These are phyloP conservation scores for Hoplias malabaricus DNA, from an alignment of 2,113 vertebrate species.

Conservation along the genomic window DNA sequence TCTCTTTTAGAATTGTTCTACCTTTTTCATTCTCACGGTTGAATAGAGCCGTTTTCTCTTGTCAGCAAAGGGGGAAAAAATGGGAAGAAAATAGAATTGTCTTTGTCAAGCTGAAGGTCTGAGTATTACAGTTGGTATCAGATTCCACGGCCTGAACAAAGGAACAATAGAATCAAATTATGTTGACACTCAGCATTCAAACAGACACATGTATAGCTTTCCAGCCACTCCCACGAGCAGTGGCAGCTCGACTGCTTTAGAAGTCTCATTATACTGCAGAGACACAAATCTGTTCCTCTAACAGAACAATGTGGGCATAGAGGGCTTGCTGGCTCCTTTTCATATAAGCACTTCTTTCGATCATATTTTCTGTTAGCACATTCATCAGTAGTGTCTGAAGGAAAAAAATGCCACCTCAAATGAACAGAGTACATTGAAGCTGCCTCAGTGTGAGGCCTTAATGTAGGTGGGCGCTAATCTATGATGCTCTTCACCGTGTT, in stretches of 20 bases:
- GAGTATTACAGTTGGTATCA: neutral
- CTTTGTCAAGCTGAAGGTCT: neutral
- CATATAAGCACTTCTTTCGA: neutral
- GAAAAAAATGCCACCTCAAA: neutral
- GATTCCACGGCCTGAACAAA: neutral
- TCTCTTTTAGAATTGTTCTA: neutral
- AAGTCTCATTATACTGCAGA: neutral
- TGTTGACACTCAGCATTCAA: neutral
- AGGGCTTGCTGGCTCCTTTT: neutral
- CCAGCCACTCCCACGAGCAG: neutral
- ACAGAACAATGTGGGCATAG: neutral
- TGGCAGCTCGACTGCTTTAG: neutral
- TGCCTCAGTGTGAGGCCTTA: neutral
- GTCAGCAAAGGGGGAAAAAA: neutral
- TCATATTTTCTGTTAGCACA: neutral
- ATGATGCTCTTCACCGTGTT: neutral
- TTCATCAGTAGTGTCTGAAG: neutral
- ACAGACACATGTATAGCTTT: neutral
- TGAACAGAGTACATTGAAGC: neutral
- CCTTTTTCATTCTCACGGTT: neutral
- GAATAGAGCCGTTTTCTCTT: neutral
- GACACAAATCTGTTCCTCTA: constrained; percentile 4
- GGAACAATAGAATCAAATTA: neutral
- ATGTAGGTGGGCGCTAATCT: neutral
- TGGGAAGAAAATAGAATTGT: neutral